phyloP scores from a whole-genome alignment of 2,888 invertebrate species.

The Caenorhabditis japonica region DNA sequence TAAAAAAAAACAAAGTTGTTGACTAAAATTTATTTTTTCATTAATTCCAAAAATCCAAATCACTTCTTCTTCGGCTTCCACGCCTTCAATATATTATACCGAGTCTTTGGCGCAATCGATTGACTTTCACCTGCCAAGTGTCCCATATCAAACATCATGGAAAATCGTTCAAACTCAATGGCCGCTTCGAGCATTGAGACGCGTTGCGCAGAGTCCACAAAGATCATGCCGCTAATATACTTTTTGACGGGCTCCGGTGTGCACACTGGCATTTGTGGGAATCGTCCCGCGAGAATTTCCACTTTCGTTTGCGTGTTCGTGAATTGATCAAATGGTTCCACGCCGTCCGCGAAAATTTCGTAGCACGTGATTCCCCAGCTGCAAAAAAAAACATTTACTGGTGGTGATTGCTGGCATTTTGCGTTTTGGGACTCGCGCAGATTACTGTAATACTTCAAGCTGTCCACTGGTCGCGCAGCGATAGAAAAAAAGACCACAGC shows the following conservation, averaged over 20 bases:
- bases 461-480: too few species aligned
- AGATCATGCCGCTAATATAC: conserved; percentile 25
- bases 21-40: too few species aligned
- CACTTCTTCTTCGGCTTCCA: too few species aligned
- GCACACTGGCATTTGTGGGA: conserved; percentile 27
- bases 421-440: too few species aligned
- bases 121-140: conserved; percentile 3
- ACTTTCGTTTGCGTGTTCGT: conserved; percentile 35
- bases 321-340: conserved; percentile 39
- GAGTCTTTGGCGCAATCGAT: too few species aligned
- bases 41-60: too few species aligned
- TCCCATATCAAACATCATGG: conserved; percentile 13
- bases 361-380: conserved; percentile 48
- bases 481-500: too few species aligned
- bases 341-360: conserved; percentile 53
- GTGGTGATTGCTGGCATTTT: too few species aligned
- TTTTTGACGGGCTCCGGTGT: conserved; percentile 39
- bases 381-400: too few species aligned
- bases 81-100: too few species aligned
- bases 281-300: conserved; percentile 16
- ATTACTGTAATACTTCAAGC: too few species aligned
- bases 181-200: conserved; percentile 18
- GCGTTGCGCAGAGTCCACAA: conserved; percentile 20
- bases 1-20: too few species aligned
- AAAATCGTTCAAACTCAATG: conserved; percentile 11